Conservation (phyloP, 2,888 invertebrate genomes). For the Copidosoma aretas region DNA sequence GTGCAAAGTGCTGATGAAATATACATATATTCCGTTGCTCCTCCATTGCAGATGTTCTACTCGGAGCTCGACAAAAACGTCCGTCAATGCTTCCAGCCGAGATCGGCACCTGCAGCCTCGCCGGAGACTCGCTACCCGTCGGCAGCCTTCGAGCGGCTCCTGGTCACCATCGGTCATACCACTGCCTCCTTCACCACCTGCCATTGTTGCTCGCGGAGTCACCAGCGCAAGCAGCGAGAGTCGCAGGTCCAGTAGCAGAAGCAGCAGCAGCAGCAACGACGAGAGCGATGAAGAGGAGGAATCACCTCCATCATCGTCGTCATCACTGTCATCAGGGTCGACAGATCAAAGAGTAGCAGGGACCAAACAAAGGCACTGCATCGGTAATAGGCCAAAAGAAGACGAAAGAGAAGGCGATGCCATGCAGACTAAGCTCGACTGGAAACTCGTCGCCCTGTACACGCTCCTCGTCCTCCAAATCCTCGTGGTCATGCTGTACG, state of each 20-base stretch:
- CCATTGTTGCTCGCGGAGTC: not conserved
- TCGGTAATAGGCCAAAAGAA: not conserved
- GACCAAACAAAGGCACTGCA: not conserved
- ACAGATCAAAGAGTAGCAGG: not conserved
- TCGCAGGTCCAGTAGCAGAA: too few species aligned
- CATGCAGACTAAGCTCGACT: constrained; percentile 60
- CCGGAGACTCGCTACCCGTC: constrained; percentile 14
- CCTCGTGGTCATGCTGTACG: constrained; percentile 59
- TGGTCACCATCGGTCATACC: not conserved
- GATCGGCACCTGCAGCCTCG: constrained; percentile 21
- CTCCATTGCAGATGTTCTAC: constrained; percentile 24
- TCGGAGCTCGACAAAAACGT: constrained; percentile 19
- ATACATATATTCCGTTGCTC: too few species aligned
- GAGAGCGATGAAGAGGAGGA: constrained; percentile 10
- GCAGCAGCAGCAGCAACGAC: constrained; percentile 11
- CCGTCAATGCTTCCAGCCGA: constrained; percentile 29
- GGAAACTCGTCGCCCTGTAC: constrained; percentile 58
- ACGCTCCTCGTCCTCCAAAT: constrained; percentile 59
- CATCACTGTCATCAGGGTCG: constrained; percentile 1
- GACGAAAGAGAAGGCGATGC: constrained; percentile 45
- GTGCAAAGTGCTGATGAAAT: too few species aligned
- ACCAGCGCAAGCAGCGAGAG: too few species aligned
- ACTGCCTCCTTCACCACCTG: not conserved
- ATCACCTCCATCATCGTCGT: too few species aligned
- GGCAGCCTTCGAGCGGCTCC: not conserved